These are phyloP conservation scores for Cyprinodon brontotheroides DNA, from an alignment of 2,113 vertebrate species.

Conservation along the genomic window DNA sequence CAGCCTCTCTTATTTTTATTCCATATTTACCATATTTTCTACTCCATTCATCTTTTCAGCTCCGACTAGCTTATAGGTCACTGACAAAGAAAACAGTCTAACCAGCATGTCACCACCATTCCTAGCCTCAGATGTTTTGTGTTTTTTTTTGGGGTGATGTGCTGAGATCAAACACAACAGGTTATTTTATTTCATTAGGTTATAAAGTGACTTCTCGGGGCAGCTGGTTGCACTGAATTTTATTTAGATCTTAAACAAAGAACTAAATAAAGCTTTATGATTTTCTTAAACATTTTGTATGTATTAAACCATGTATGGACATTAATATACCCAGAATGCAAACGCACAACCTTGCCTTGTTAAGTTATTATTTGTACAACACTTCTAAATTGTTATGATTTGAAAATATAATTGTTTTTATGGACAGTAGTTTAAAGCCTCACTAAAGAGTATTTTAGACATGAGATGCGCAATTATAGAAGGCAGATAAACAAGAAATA, in stretches of 20 bases:
- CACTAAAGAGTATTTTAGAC: no score
- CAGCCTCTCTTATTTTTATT: background rate
- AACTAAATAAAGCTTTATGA: background rate
- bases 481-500: background rate
- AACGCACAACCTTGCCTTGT: background rate
- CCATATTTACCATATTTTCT: background rate
- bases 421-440: no score
- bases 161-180: no score
- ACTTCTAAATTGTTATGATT: no score
- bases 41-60: background rate
- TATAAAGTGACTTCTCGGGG: background rate
- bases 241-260: background rate
- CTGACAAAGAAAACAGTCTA: background rate
- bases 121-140: background rate
- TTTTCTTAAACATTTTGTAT: no score
- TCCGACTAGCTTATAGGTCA: background rate
- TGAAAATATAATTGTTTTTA: no score
- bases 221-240: background rate
- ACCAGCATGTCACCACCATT: background rate
- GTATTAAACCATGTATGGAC: background rate
- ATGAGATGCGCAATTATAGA: background rate
- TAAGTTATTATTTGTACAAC: background rate
- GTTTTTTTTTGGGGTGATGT: no score
- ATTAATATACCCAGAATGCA: background rate
- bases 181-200: background rate